These are phyloP conservation scores for Leptopterna dolabrata DNA, from an alignment of 2,888 invertebrate species.

Conservation along the genomic window DNA sequence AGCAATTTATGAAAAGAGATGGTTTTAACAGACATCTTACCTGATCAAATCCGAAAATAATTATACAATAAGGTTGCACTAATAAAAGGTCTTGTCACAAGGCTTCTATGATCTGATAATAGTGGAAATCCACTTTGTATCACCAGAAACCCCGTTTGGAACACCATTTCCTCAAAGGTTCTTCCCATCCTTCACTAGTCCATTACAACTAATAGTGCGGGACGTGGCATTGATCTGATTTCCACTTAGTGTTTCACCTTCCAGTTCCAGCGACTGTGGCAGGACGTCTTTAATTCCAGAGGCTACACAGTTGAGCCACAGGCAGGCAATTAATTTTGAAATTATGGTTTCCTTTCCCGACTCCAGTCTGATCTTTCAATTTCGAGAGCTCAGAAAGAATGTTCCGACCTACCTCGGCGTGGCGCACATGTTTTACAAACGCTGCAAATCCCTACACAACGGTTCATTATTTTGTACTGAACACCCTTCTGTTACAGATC, in stretches of 20 bases:
- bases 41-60: neutral
- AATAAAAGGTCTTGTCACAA: neutral
- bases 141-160: neutral
- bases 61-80: neutral
- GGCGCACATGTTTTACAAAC: no score
- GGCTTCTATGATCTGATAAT: neutral
- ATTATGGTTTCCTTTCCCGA: neutral
- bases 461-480: no score
- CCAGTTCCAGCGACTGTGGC: neutral
- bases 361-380: neutral
- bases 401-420: neutral
- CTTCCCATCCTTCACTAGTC: neutral
- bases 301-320: neutral
- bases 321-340: neutral
- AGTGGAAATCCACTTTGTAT: neutral
- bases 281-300: neutral
- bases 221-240: neutral
- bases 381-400: neutral
- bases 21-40: neutral
- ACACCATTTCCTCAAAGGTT: neutral
- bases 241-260: slow-evolving; percentile 7
- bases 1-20: neutral
- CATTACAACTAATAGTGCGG: neutral
- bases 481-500: no score
- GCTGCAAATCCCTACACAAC: no score